Percentiles rank a stretch among this genome's conserved stretches.
Evolutionary conservation across 2,797 vertebrate genomes (phyloP).

Genomic region (Odontamblyopus lacepedii): DNA sequence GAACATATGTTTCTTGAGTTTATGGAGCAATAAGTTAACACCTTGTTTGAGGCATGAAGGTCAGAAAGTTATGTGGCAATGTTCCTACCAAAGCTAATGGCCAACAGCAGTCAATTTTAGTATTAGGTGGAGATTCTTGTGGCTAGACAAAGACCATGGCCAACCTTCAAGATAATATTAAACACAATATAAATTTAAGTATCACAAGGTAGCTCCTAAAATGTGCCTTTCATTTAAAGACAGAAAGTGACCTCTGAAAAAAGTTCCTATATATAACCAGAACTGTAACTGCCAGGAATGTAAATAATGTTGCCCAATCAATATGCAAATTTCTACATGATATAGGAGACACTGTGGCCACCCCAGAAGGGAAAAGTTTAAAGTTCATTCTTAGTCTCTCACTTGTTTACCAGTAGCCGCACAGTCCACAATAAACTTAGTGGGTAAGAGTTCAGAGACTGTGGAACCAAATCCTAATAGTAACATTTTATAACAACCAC

Average conservation of each 20-base stretch:
- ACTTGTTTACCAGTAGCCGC: slow-evolving; percentile 59
- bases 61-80: slow-evolving; percentile 15
- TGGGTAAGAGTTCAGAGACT: too few species aligned
- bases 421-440: slow-evolving; percentile 58
- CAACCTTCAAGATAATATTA: slow-evolving; percentile 11
- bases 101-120: slow-evolving; percentile 8
- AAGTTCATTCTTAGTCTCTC: slow-evolving; percentile 28
- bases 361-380: slow-evolving; percentile 1
- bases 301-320: background rate
- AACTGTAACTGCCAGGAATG: background rate
- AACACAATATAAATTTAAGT: slow-evolving; percentile 16
- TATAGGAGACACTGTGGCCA: background rate
- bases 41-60: slow-evolving; percentile 11
- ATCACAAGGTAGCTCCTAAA: slow-evolving; percentile 12
- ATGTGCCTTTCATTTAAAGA: slow-evolving; percentile 4
- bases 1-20: background rate
- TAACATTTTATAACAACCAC: too few species aligned
- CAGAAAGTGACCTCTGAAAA: slow-evolving; percentile 1
- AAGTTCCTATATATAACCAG: background rate
- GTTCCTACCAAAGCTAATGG: slow-evolving; percentile 5
- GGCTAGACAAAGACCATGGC: background rate
- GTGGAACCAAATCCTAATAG: too few species aligned
- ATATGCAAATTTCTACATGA: background rate
- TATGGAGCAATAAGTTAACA: slow-evolving; percentile 12
- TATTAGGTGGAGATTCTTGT: background rate